Conservation (phyloP, 2,113 vertebrate genomes). For the Eudorcas thomsonii region DNA sequence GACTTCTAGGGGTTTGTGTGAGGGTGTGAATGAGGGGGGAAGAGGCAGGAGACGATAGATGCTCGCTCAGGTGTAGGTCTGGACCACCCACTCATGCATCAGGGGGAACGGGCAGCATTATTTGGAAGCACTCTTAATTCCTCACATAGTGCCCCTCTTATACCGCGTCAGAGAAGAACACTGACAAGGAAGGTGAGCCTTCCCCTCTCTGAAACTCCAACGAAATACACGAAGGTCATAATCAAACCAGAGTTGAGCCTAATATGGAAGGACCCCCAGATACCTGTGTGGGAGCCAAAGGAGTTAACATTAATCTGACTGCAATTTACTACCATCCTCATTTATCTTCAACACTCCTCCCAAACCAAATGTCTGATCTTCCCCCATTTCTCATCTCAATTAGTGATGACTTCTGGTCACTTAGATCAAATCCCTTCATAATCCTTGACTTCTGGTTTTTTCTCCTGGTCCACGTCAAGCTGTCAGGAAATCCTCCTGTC, state of each 20-base stretch:
- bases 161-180: not conserved
- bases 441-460: not conserved
- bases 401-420: not conserved
- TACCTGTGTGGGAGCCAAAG: not conserved
- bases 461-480: too few relatives aligned
- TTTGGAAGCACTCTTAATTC: not conserved
- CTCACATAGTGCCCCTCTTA: not conserved
- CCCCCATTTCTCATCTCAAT: not conserved
- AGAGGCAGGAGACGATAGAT: not conserved
- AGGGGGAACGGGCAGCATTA: accelerated
- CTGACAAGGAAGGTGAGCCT: not conserved
- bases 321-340: not conserved
- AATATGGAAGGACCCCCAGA: not conserved
- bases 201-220: not conserved
- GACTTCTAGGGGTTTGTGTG: not conserved
- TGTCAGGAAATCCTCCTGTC: not conserved
- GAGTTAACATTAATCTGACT: not conserved
- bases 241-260: not conserved
- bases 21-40: not conserved
- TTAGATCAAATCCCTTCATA: not conserved
- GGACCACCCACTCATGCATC: not conserved
- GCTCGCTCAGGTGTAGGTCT: not conserved
- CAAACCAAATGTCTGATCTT: not conserved
- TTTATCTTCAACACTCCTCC: not conserved
- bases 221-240: not conserved